Evolutionary conservation across 2,888 invertebrate species (phyloP).

Genomic region (Leptinotarsa tumamoca): DNA sequence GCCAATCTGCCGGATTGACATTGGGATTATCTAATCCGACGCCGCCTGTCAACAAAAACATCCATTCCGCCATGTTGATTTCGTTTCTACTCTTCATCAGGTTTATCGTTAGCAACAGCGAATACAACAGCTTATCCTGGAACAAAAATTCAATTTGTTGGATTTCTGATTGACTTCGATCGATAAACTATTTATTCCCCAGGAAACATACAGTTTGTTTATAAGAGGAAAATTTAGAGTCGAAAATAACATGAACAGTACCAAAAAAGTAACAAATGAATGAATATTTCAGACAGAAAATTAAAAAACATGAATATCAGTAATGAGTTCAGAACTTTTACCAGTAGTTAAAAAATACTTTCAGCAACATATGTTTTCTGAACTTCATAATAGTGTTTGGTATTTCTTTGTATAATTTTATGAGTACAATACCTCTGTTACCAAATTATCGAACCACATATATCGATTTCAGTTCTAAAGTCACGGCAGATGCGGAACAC

Average conservation of each 20-base stretch:
- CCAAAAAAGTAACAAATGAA: neutral
- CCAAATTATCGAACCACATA: no score
- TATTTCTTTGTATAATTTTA: no score
- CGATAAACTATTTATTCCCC: neutral
- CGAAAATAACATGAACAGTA: neutral
- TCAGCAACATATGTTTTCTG: no score
- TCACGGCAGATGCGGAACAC: no score
- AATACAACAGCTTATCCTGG: constrained; percentile 91
- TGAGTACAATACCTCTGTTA: no score
- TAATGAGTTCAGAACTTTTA: no score
- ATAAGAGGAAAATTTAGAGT: neutral
- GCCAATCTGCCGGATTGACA: constrained; percentile 78
- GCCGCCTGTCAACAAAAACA: constrained; percentile 90
- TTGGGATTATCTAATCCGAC: constrained; percentile 82
- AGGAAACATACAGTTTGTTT: neutral
- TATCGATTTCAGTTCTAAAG: no score
- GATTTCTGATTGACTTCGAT: neutral
- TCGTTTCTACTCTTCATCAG: constrained; percentile 73
- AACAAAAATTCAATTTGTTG: neutral
- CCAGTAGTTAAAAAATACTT: no score
- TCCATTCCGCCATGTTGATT: constrained; percentile 78
- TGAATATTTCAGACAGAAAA: neutral
- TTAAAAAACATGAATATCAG: neutral
- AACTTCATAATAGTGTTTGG: no score
- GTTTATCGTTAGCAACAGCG: constrained; percentile 80